A percentile compares a stretch with the other conserved stretches of the same genome.
Conservation (phyloP, 2,797 vertebrate species). For the Helicolenus hilgendorfi region DNA sequence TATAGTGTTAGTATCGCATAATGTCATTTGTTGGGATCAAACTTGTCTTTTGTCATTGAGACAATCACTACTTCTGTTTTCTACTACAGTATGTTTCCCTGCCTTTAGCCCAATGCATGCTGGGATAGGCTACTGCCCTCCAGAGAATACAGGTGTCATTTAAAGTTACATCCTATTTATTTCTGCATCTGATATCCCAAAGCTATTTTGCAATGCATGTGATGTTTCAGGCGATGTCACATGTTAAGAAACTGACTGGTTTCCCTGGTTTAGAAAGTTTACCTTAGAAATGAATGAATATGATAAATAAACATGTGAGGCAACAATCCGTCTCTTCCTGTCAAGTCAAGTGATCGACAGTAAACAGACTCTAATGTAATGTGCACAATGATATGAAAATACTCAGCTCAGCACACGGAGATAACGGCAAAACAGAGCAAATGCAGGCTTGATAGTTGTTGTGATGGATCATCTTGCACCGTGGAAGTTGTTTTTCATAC, state of each 20-base stretch:
- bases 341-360: conserved; percentile 20
- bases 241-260: not conserved
- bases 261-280: not conserved
- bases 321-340: conserved; percentile 10
- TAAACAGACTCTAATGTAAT: conserved; percentile 29
- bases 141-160: not conserved
- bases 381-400: conserved; percentile 25
- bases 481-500: conserved; percentile 50
- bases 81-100: not conserved
- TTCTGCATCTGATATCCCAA: not conserved
- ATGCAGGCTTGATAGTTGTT: conserved; percentile 21
- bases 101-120: not conserved
- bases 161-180: not conserved
- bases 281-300: not conserved
- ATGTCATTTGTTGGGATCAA: not conserved
- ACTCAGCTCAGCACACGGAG: conserved; percentile 6
- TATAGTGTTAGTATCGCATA: no score
- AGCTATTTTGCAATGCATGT: not conserved
- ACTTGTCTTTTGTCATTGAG: not conserved
- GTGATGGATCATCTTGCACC: conserved; percentile 46
- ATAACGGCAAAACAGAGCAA: conserved; percentile 31
- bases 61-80: not conserved
- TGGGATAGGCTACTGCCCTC: not conserved
- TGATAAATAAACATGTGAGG: not conserved
- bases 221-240: not conserved